Conservation (phyloP, 2,888 invertebrate genomes). For the Sepioteuthis lessoniana region DNA sequence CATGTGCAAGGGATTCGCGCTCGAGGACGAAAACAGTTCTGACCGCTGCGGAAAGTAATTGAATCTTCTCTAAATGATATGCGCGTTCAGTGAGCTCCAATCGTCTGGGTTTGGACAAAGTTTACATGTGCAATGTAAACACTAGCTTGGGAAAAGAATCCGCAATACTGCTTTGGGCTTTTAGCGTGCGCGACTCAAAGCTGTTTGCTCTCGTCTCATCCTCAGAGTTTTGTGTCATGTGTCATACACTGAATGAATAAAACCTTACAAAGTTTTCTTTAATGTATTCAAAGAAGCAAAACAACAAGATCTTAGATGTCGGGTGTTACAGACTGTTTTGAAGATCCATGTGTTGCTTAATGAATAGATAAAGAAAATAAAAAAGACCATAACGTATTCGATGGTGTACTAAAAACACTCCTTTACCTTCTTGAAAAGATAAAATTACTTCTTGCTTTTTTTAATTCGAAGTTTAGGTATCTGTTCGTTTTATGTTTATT, state of each 20-base stretch:
- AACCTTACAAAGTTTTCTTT: neutral
- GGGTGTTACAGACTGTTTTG: neutral
- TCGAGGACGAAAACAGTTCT: neutral
- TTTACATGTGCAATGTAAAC: neutral
- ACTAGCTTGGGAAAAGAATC: neutral
- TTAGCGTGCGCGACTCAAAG: neutral
- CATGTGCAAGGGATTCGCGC: neutral
- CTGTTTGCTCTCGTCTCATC: neutral
- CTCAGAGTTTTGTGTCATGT: neutral
- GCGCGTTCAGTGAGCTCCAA: neutral
- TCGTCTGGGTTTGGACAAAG: neutral
- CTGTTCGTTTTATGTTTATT: too few species aligned
- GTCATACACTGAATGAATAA: neutral
- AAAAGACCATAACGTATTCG: too few species aligned
- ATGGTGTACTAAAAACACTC: too few species aligned
- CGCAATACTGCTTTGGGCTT: neutral
- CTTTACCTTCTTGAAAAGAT: too few species aligned
- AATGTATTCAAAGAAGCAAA: neutral
- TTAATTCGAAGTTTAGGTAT: too few species aligned
- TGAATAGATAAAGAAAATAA: too few species aligned
- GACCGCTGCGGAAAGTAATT: neutral
- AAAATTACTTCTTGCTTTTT: too few species aligned
- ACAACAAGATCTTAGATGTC: neutral
- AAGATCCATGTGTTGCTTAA: neutral
- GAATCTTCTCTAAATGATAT: conserved; percentile 21